Evolutionary conservation across 2,888 invertebrate species (phyloP).

Genomic region (Petrolisthes cinctipes): DNA sequence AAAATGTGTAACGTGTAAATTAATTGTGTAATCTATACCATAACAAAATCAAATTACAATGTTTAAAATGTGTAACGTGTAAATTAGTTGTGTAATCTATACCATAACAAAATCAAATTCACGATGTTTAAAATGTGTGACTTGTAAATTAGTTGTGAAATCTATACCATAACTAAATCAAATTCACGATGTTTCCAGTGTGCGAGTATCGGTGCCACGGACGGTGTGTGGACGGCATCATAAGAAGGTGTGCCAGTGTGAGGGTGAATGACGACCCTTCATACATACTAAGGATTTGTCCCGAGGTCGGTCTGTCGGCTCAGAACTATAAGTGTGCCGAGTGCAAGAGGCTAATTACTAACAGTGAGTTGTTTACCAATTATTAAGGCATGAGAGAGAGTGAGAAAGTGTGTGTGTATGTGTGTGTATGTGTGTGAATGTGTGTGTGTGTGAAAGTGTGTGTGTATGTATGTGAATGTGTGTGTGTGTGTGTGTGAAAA

Average conservation of each 20-base stretch:
- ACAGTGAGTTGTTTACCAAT: constrained; percentile 79
- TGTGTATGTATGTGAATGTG: too few species aligned
- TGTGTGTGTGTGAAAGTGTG: neutral
- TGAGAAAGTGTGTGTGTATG: neutral
- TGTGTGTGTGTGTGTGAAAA: too few species aligned
- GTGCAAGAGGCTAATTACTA: constrained; percentile 80
- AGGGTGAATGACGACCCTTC: constrained; percentile 36
- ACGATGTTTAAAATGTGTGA: too few species aligned
- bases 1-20: too few species aligned
- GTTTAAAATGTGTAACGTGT: too few species aligned
- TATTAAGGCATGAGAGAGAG: neutral
- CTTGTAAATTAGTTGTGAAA: too few species aligned
- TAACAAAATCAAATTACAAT: too few species aligned
- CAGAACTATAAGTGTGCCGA: constrained; percentile 89
- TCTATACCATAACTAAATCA: too few species aligned
- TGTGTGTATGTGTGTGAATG: too few species aligned
- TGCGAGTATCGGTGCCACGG: constrained; percentile 56
- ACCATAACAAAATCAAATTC: too few species aligned
- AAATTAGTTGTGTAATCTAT: neutral
- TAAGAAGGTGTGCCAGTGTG: constrained; percentile 42
- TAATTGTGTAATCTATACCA: too few species aligned
- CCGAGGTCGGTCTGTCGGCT: constrained; percentile 86
- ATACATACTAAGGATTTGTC: constrained; percentile 83
- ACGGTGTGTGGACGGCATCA: constrained; percentile 44
- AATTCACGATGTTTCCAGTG: too few species aligned